Evolutionary conservation across 2,797 vertebrate genomes (phyloP).

Genomic region (Podarcis siculus): DNA sequence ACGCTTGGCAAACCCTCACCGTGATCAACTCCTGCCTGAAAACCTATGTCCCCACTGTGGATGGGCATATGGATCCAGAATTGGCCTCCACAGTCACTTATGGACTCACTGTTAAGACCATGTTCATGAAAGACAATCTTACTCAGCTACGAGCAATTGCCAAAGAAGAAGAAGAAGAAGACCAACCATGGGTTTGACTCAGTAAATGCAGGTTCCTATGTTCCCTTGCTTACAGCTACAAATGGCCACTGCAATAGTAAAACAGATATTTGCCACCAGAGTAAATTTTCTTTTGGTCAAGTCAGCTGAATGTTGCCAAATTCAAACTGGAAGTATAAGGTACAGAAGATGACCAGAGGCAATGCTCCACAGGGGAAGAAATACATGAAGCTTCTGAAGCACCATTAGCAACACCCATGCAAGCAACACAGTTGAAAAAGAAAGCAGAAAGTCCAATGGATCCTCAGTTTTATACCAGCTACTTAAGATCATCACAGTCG

Average conservation of each 20-base stretch:
- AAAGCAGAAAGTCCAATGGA: neutral
- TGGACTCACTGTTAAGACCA: too few species aligned
- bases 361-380: neutral
- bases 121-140: too few species aligned
- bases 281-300: slow-evolving; percentile 37
- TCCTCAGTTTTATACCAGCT: neutral
- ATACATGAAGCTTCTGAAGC: neutral
- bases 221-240: neutral
- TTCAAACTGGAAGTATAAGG: neutral
- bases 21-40: too few species aligned
- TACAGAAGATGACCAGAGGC: neutral
- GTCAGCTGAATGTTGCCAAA: neutral
- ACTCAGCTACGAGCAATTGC: too few species aligned
- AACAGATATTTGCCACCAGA: slow-evolving; percentile 51
- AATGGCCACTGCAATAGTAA: slow-evolving; percentile 9
- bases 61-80: too few species aligned
- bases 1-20: too few species aligned
- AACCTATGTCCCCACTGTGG: too few species aligned
- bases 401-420: neutral
- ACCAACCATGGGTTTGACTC: too few species aligned
- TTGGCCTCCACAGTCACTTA: too few species aligned
- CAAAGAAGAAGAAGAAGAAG: too few species aligned
- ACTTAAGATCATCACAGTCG: neutral
- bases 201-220: too few species aligned
- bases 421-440: neutral